Evolutionary conservation across 1,140 invertebrate genomes (phyloP), one percentile per base, ranked within the genome.

Genomic region (Drosophila parvula): DNA sequence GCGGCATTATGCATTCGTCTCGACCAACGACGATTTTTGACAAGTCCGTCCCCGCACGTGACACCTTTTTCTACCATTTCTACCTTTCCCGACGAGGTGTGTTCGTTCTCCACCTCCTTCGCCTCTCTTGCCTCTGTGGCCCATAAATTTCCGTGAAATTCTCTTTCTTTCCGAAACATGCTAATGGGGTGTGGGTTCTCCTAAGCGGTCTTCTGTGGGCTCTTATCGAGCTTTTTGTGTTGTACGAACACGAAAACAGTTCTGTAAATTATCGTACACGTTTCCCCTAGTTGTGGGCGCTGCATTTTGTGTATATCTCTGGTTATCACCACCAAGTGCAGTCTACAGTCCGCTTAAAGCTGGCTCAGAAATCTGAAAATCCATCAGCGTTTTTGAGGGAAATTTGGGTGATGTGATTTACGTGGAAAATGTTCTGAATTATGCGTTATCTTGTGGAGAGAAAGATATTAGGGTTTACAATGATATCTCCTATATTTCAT

Each of bases 141-240:
- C 75, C 80, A 90, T 89, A 89, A 89, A 90, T 89, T 89, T 84
- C 84, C 83, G 79, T 81, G 78, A 83, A 89, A 89, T 78, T 70
- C 86, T 89, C 63, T 78, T 64, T 47, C 62, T 83, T 74, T 59
- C 82, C 69, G 47, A 55, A 74, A 89, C 80, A 88, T 88, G 84
- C 74, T 89, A 88, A 88, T 88, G 82, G 40, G 58, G 51, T 73
- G 50, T 70, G 75, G 61, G 60, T 63, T 45, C 47, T 22, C 18
- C 60, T 22, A 50, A 16, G 45, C 47, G 41, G 57, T 50, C 30
- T 27, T 67, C 38, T 14, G 44, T 51, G 55, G 44, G 64, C 41
- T 44, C 61, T 69, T 67, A 67, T 69, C 65, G 51, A 70, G 44
- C 69, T 71, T 71, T 56, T 69, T 61, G 51, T 63, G 62, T 30